A percentile compares a stretch with the other conserved stretches of the same genome.
These are phyloP conservation scores for Nothocercus julius DNA, from an alignment of 2,113 vertebrate species.

Conservation along the genomic window DNA sequence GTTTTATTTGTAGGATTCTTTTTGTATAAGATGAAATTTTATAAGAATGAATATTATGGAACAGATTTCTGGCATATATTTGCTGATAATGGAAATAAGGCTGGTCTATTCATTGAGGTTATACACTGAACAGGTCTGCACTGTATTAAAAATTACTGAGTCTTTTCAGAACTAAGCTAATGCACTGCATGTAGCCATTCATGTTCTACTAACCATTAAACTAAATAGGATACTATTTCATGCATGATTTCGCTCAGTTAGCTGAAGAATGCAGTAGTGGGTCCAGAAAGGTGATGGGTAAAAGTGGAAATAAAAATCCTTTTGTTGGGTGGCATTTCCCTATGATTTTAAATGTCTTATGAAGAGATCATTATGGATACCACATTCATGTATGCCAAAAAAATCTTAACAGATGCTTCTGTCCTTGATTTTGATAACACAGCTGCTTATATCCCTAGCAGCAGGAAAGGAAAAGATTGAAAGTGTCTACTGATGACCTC, in stretches of 20 bases:
- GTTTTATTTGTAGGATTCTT: neutral
- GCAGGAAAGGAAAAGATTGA: slow-evolving; percentile 26
- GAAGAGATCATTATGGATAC: slow-evolving; percentile 9
- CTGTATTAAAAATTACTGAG: slow-evolving; percentile 70
- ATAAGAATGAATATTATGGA: neutral
- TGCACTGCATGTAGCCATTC: slow-evolving; percentile 35
- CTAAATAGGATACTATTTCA: slow-evolving; percentile 74
- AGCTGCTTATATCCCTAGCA: neutral
- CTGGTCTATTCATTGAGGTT: neutral
- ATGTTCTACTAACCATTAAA: slow-evolving; percentile 66
- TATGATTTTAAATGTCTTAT: slow-evolving; percentile 50
- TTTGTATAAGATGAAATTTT: neutral
- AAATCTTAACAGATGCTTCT: neutral
- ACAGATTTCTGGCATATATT: slow-evolving; percentile 11
- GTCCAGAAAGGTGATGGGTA: neutral
- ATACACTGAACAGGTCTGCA: slow-evolving; percentile 28
- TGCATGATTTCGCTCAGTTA: slow-evolving; percentile 62
- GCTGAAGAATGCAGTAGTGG: neutral
- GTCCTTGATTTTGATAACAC: neutral
- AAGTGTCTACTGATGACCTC: neutral
- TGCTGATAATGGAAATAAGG: slow-evolving; percentile 50
- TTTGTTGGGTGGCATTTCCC: neutral
- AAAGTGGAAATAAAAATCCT: slow-evolving; percentile 12
- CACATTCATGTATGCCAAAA: neutral
- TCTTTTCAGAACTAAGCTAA: slow-evolving; percentile 49